Evolutionary conservation across 92 coral and sea anemone species (phyloP).

Genomic region (Palythoa heliodiscus): DNA sequence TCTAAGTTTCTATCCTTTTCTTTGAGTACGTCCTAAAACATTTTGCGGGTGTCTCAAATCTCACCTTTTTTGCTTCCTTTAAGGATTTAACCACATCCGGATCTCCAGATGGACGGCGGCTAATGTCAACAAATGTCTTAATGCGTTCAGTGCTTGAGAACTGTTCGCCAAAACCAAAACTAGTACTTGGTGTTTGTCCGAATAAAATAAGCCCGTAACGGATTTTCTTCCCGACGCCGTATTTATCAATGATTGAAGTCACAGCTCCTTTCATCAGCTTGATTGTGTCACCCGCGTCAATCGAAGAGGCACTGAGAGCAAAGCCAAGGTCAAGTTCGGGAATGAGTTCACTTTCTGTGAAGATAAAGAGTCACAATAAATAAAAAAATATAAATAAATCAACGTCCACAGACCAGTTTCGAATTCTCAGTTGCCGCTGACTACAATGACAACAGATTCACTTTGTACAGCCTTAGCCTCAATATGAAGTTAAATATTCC

Average conservation of each 20-base stretch:
- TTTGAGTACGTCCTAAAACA: too few species aligned
- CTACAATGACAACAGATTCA: too few species aligned
- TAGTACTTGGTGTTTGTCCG: slow-evolving; percentile 51
- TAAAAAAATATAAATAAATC: background rate
- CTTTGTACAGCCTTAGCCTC: too few species aligned
- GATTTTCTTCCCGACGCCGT: slow-evolving; percentile 52
- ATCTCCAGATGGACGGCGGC: slow-evolving; percentile 59
- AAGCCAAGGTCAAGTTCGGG: slow-evolving; percentile 80
- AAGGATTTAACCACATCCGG: slow-evolving; percentile 68
- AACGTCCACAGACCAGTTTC: too few species aligned
- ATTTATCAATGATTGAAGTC: slow-evolving; percentile 67
- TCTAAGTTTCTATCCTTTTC: too few species aligned
- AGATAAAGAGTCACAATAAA: background rate
- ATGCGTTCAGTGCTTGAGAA: slow-evolving; percentile 50
- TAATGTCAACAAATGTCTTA: slow-evolving; percentile 37
- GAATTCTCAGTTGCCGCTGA: too few species aligned
- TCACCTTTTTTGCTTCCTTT: slow-evolving; percentile 47
- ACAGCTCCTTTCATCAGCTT: slow-evolving; percentile 63
- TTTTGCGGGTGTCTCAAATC: background rate
- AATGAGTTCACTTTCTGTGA: slow-evolving; percentile 58
- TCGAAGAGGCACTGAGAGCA: slow-evolving; percentile 66
- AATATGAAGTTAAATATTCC: too few species aligned
- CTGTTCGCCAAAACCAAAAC: slow-evolving; percentile 59
- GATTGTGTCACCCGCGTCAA: slow-evolving; percentile 60
- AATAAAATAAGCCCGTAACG: slow-evolving; percentile 72